These are phyloP conservation scores for Penaeus chinensis DNA, from an alignment of 1,140 invertebrate genomes.

Conservation along the genomic window DNA sequence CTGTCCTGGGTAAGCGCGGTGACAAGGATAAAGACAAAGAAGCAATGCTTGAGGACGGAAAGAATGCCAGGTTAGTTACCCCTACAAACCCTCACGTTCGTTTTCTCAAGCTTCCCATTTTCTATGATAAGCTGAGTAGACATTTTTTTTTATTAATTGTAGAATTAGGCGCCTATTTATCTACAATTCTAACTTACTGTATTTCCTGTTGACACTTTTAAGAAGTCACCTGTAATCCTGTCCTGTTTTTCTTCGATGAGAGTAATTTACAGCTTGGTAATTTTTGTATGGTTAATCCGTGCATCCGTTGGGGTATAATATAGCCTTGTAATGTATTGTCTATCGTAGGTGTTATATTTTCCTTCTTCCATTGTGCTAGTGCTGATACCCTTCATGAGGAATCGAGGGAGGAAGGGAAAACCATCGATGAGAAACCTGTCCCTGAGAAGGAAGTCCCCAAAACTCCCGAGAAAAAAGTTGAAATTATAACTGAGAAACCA, in stretches of 20 bases:
- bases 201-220: too few relatives aligned
- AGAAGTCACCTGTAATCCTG: too few relatives aligned
- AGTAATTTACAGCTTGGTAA: too few relatives aligned
- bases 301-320: too few relatives aligned
- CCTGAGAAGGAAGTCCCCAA: constrained; percentile 48
- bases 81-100: neutral
- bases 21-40: constrained; percentile 54
- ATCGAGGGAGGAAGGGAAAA: constrained; percentile 42
- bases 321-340: neutral
- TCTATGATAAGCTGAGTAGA: too few relatives aligned
- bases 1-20: constrained; percentile 31
- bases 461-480: constrained; percentile 41
- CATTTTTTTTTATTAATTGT: too few relatives aligned
- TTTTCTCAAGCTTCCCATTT: too few relatives aligned
- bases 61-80: constrained; percentile 46
- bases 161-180: too few relatives aligned
- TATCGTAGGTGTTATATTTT: neutral
- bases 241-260: too few relatives aligned
- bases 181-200: too few relatives aligned
- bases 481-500: constrained; percentile 45
- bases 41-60: constrained; percentile 49
- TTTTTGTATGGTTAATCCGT: too few relatives aligned
- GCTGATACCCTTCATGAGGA: constrained; percentile 50
- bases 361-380: constrained; percentile 33
- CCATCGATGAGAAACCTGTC: constrained; percentile 37